Evolutionary conservation across 2,797 vertebrate genomes (phyloP).

Genomic region (Ptychadena robeensis): DNA sequence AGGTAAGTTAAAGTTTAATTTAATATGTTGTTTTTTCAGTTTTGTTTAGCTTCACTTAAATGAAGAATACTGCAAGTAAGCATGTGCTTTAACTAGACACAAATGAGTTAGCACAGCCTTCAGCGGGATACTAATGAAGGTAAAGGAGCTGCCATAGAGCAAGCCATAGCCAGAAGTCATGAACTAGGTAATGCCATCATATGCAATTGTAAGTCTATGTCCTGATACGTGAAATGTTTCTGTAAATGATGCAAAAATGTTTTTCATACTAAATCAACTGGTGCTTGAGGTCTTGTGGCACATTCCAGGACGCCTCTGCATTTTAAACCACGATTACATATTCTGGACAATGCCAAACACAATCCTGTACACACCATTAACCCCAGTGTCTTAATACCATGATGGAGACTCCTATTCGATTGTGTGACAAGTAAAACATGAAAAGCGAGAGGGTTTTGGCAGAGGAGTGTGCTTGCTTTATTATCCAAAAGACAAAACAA

Average conservation of each 20-base stretch:
- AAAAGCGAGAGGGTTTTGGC: slow-evolving; percentile 51
- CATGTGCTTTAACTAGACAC: not conserved
- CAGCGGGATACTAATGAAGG: not conserved
- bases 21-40: too few relatives aligned
- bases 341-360: not conserved
- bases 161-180: not conserved
- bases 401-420: slow-evolving; percentile 33
- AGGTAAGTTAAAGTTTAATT: too few relatives aligned
- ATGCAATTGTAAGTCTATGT: not conserved
- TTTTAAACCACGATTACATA: slow-evolving; percentile 18
- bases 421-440: slow-evolving; percentile 46
- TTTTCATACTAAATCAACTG: not conserved
- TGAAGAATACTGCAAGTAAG: not conserved
- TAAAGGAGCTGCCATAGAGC: not conserved
- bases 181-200: not conserved
- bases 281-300: not conserved
- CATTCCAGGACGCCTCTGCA: slow-evolving; percentile 7
- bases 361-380: slow-evolving; percentile 34
- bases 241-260: not conserved
- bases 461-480: slow-evolving; percentile 16
- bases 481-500: slow-evolving; percentile 60
- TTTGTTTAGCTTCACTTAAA: too few relatives aligned
- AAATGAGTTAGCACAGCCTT: not conserved
- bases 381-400: slow-evolving; percentile 12
- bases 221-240: not conserved